Conservation (phyloP, 2,113 vertebrate genomes). For the Amazona guildingii region DNA sequence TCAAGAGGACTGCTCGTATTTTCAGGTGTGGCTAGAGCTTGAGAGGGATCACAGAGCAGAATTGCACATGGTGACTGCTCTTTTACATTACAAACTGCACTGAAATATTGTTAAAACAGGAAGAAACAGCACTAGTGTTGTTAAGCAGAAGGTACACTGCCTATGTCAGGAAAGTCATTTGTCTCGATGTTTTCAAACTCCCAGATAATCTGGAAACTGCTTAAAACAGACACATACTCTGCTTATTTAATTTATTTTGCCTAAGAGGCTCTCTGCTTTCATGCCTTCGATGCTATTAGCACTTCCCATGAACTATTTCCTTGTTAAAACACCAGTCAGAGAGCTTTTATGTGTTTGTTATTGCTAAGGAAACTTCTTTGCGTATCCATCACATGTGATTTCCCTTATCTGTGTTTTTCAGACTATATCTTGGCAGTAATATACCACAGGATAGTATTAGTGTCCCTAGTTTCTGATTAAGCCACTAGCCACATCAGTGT, state of each 20-base stretch:
- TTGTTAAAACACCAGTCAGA: background rate
- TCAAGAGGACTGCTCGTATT: background rate
- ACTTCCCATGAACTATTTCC: background rate
- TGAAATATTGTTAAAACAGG: background rate
- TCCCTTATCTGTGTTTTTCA: slow-evolving; percentile 32
- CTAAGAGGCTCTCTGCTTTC: background rate
- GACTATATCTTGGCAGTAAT: background rate
- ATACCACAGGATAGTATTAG: background rate
- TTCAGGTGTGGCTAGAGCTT: background rate
- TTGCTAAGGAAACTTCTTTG: background rate
- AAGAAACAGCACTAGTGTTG: background rate
- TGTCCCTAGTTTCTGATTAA: background rate
- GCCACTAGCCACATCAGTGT: background rate
- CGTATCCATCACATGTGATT: background rate
- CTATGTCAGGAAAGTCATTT: background rate
- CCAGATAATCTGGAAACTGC: background rate
- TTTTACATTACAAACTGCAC: background rate
- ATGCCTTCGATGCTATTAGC: background rate
- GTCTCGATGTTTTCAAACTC: background rate
- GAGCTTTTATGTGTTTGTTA: background rate
- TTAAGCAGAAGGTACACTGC: background rate
- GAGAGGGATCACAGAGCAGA: background rate
- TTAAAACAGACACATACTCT: background rate
- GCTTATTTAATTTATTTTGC: background rate
- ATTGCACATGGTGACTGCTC: background rate